These are phyloP conservation scores for Triops longicaudatus DNA, from an alignment of 1,140 invertebrate genomes.

Conservation along the genomic window DNA sequence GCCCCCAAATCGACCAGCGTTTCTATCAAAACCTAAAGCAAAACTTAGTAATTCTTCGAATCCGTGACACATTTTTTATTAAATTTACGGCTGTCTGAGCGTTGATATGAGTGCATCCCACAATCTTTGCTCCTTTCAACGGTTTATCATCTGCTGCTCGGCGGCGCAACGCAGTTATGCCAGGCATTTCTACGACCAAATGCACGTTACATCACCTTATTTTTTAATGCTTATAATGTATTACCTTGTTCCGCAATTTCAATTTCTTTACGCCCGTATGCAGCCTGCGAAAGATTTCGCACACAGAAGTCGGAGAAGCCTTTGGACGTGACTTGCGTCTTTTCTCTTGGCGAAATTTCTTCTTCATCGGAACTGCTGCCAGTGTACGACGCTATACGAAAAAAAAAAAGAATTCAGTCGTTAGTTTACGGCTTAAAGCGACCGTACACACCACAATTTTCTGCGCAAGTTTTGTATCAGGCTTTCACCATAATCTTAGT, in stretches of 20 bases:
- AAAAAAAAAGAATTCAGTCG: conserved; percentile 28
- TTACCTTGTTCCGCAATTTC: conserved; percentile 94
- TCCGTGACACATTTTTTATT: background rate
- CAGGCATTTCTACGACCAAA: conserved; percentile 76
- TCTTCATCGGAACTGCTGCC: conserved; percentile 79
- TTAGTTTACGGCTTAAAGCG: background rate
- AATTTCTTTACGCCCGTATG: conserved; percentile 89
- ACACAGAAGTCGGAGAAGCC: conserved; percentile 84
- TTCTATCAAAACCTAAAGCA: conserved; percentile 68
- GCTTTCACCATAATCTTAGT: too few species aligned
- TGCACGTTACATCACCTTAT: background rate
- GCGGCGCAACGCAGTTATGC: conserved; percentile 87
- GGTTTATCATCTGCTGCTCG: conserved; percentile 87
- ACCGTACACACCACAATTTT: too few species aligned
- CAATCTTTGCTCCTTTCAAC: conserved; percentile 88
- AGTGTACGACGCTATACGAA: conserved; percentile 66
- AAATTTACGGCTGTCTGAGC: conserved; percentile 85
- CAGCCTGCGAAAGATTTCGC: conserved; percentile 79
- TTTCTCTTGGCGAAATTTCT: conserved; percentile 75
- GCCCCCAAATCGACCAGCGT: conserved; percentile 83
- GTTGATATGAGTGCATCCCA: conserved; percentile 96
- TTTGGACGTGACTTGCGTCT: conserved; percentile 67
- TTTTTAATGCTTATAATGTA: background rate
- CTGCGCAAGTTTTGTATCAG: too few species aligned
- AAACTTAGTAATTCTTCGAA: conserved; percentile 17